Percentiles rank a stretch among this genome's conserved stretches.
Conservation (phyloP, 2,113 vertebrate genomes). For the Hypomesus transpacificus region DNA sequence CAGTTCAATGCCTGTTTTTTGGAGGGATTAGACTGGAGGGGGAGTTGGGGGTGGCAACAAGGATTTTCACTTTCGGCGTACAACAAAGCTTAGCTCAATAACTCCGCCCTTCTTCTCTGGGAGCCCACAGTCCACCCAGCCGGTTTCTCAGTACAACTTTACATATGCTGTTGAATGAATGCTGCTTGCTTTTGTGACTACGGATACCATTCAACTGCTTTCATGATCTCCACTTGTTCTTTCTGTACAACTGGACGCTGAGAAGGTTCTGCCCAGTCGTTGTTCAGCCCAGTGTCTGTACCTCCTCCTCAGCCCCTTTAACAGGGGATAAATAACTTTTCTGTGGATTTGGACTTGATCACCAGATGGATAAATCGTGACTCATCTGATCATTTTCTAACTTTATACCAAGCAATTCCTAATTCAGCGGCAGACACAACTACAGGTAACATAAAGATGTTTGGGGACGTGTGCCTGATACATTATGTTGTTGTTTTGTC, state of each 20-base stretch:
- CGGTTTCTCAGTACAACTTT: constrained; percentile 49
- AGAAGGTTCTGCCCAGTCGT: constrained; percentile 8
- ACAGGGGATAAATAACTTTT: neutral
- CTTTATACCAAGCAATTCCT: constrained; percentile 32
- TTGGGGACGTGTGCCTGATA: too few relatives aligned
- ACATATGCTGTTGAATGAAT: constrained; percentile 41
- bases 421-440: constrained; percentile 25
- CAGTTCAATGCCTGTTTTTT: neutral
- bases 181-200: constrained; percentile 25
- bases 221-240: neutral
- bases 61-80: constrained; percentile 51
- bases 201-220: constrained; percentile 32
- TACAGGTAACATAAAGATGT: constrained; percentile 41
- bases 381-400: constrained; percentile 38
- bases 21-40: constrained; percentile 20
- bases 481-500: neutral
- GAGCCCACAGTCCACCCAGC: constrained; percentile 47
- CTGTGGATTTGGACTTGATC: constrained; percentile 45
- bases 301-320: neutral
- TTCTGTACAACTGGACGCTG: constrained; percentile 5
- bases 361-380: constrained; percentile 54
- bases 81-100: constrained; percentile 62
- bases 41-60: constrained; percentile 10
- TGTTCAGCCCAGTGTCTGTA: neutral
- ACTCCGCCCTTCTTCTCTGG: constrained; percentile 67